phyloP scores from a whole-genome alignment of 2,797 vertebrate genomes.

The Sciaenops ocellatus region DNA sequence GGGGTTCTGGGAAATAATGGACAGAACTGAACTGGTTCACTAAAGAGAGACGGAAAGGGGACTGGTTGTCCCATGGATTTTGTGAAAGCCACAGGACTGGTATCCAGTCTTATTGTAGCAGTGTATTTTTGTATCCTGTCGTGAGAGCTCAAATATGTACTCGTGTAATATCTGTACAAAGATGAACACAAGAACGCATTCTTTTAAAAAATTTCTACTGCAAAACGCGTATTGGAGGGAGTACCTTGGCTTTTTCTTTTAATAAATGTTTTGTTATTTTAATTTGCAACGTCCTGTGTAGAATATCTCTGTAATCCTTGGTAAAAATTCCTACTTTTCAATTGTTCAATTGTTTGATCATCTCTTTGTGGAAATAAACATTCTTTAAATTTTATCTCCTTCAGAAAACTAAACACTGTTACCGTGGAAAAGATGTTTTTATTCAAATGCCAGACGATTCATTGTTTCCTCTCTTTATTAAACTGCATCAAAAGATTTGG shows the following conservation, averaged over 20 bases:
- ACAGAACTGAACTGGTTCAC: conserved; percentile 16
- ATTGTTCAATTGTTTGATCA: conserved; percentile 41
- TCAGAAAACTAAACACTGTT: neutral
- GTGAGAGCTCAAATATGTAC: conserved; percentile 21
- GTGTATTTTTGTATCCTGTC: conserved; percentile 62
- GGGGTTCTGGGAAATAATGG: conserved; percentile 7
- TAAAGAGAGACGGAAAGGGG: neutral
- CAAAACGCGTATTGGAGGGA: neutral
- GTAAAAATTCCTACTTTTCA: conserved; percentile 14
- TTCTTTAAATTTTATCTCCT: conserved; percentile 64
- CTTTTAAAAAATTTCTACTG: conserved; percentile 37
- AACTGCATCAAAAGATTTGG: conserved; percentile 23
- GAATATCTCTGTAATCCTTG: conserved; percentile 28
- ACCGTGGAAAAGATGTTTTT: neutral
- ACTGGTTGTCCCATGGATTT: conserved; percentile 27
- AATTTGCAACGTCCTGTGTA: conserved; percentile 32
- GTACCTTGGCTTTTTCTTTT: conserved; percentile 26
- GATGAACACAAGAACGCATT: conserved; percentile 14
- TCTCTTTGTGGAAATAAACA: conserved; percentile 76
- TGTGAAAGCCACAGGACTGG: conserved; percentile 77
- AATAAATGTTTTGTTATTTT: conserved; percentile 43
- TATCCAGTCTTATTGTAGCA: conserved; percentile 83
- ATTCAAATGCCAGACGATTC: neutral
- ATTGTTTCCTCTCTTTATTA: conserved; percentile 18
- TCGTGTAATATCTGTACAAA: conserved; percentile 56